Evolutionary conservation across 1,140 invertebrate genomes (phyloP), one percentile per base, ranked within the genome.

Genomic region (Drosophila serrata): DNA sequence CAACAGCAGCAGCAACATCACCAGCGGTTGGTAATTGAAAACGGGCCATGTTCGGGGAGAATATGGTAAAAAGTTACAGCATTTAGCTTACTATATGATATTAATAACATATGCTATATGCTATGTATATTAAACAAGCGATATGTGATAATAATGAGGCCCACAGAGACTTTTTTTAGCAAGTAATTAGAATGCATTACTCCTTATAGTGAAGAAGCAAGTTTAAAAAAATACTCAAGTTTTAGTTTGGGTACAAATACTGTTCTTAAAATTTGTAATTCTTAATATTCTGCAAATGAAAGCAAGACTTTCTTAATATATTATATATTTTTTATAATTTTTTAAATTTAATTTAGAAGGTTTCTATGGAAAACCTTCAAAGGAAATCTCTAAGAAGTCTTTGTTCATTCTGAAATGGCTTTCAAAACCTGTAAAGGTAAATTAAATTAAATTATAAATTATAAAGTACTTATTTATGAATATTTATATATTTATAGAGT

Each of bases 11-110:
- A 39, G 15, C 11, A n/a, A 24, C 70, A 51, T 2, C 49, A 9
- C 17, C 49, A 22, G 19, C 46, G 33, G 33, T 29, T 61, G 57
- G 69, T 75, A 76, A 60, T 61, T 76, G 64, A 79, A 84, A 67
- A 60, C 45, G 42, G 75, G 29, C 43, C 79, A 75, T 33, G 37
- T 15, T 15, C n/a, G 1, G 17, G 1, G 1, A 19, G 11, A 11
- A 43, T 13, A 19, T 43, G 45, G 45, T 7, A 27, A 46, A 46
- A 27, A 70, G 39, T n/a, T 40, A 11, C 1, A 24, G 5, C 8
- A 45, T 15, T 27, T 11, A 42, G 29, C 15, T 4, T 1, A n/a
- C n/a, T 31, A 19, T 13, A 31, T 29, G 24, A 5, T 17, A 11
- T 15, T n/a, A n/a, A 48, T 6, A 12, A 6, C 2, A 6, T 45